Evolutionary conservation across 2,888 invertebrate genomes (phyloP).

Genomic region (Notocelia uddmanniana): DNA sequence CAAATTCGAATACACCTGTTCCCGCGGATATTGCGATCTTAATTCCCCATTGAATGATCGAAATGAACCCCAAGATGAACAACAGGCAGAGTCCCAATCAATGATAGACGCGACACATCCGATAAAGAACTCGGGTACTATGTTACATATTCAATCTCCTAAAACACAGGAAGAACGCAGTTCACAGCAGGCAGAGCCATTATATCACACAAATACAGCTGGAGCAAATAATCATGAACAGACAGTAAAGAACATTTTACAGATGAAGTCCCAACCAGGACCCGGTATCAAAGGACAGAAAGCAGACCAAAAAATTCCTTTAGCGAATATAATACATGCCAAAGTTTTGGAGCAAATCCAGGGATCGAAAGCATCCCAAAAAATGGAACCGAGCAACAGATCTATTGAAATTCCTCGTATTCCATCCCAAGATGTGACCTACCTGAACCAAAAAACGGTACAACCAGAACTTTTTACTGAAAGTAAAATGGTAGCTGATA

Average conservation of each 20-base stretch:
- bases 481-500: background rate
- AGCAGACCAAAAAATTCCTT: background rate
- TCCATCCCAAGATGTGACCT: background rate
- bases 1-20: slow-evolving; percentile 7
- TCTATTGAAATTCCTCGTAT: background rate
- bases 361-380: background rate
- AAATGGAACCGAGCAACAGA: background rate
- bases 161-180: background rate
- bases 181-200: background rate
- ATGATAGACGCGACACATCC: background rate
- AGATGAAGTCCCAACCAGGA: background rate
- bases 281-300: background rate
- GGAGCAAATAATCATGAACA: background rate
- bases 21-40: background rate
- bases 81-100: background rate
- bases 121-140: background rate
- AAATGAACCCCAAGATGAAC: background rate
- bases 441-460: background rate
- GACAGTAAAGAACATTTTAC: background rate
- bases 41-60: background rate
- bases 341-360: background rate
- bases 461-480: background rate
- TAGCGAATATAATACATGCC: background rate
- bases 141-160: background rate
- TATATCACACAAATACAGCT: background rate